Base-by-base conservation (phyloP, 2,888 invertebrate genomes). In the Melinopterus prodromus region DNA sequence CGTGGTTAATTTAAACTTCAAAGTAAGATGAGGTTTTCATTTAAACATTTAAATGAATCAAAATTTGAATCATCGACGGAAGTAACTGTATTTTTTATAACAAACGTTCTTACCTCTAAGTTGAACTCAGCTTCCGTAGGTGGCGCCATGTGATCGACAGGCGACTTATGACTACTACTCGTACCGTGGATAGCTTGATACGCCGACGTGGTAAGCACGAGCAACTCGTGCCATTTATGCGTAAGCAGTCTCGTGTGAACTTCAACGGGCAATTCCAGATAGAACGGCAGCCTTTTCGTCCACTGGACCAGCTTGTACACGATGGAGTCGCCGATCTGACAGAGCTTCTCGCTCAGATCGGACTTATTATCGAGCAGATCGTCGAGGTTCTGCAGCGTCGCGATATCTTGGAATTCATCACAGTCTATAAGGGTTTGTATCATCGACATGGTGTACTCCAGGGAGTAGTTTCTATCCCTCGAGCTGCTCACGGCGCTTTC, bases 231-330 rank as follows among this genome's bases (percentile, higher is more conserved):
- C 99, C 99, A 99, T 90, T 98, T 98, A 91, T 98, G 97, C 88
- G 98, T 99, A 87, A 99, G 92, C 85, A 99, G 92, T 91, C 97
- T 95, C 83, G 98, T 98, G 90, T 98, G 98, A 82, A 97, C 96
- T 90, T 98, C 97, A 87, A 98, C 97, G 78, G 99, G 98, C 85
- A 99, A 94, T 90, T 99, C 98, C 90, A 95, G 92, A 90, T 98
- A 99, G 91, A 99, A 99, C 80, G 99, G 99, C 90, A 99, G 91
- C 90, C 98, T 94, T 90, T 98, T 98, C 87, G 99, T 99, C 99
- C 99, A 99, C 90, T 98, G 98, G 84, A 99, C 99, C 91, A 99
- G 93, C 91, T 98, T 98, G 91, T 97, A 97, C 80, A 99, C 99
- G 87, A 99, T 99, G 84, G 98, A 98, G 91, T 99, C 99, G 78